Base-by-base conservation (phyloP, 1,140 invertebrate genomes). In the Aleiodes sp. region DNA sequence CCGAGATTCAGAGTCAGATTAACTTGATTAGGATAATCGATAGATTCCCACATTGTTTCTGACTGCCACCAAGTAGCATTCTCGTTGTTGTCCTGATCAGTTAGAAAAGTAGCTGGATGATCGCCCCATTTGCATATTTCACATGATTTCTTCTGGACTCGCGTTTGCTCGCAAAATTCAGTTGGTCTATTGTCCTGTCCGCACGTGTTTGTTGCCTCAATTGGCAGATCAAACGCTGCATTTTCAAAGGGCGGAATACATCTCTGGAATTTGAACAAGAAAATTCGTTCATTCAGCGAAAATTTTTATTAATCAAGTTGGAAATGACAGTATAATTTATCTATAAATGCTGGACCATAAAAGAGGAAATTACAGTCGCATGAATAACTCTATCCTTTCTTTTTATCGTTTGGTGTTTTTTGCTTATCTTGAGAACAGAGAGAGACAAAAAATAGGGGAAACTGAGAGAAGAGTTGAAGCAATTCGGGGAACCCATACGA, bases 31-130 rank as follows among this genome's bases (percentile, higher is more conserved):
- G 96, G 94, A 81, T 92, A 94, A 80, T 98, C 94, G 14, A 98
- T 93, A 12, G 91, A 93, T 75, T 99, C 95, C 72, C 90, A 90
- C 95, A 99, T 98, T 0, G 98, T 99, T 78, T 98, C 95, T 2
- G 96, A 98, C 80, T 99, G 97, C 98, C 98, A 99, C 96, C 96
- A 99, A 0, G 98, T 98, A 70, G 92, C 91, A 79, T 96, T 94
- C 43, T 95, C 92, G 70, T 93, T 91, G 70, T 93, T 93, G 75
- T 92, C 91, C 73, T 97, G 94, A 84, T 99, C 98, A 0, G 96
- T 98, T 57, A 99, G 87, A 80, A 90, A 96, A n/a, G 87, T 82
- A 0, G 94, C 89, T 2, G 92, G 91, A 85, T 97, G 94, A 57
- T 92, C 88, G 0, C 89, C 89, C 0, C 74, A 82, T 75, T 73